Evolutionary conservation across 2,797 vertebrate genomes (phyloP).

Genomic region (Huso huso): DNA sequence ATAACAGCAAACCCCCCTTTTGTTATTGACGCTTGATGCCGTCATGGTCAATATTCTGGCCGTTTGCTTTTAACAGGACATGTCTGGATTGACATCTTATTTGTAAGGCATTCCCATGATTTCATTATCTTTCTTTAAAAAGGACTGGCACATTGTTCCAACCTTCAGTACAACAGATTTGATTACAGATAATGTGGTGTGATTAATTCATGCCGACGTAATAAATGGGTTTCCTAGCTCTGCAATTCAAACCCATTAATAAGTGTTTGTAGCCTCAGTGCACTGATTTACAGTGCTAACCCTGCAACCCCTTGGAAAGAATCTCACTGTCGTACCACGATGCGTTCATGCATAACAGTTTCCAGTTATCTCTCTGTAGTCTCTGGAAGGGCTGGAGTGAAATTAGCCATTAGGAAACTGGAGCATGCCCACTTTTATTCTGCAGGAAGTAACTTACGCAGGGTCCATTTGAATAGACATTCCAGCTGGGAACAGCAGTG

Average conservation of each 20-base stretch:
- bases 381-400: not conserved
- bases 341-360: not conserved
- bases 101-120: too few species aligned
- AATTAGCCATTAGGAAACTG: not conserved
- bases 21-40: too few species aligned
- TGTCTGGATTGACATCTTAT: too few species aligned
- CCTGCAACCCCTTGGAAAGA: conserved; percentile 5
- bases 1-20: too few species aligned
- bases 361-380: not conserved
- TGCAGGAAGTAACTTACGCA: not conserved
- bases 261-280: conserved; percentile 5
- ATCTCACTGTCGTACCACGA: not conserved
- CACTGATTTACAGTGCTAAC: conserved; percentile 7
- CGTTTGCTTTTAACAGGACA: too few species aligned
- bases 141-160: too few species aligned
- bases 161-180: too few species aligned
- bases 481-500: not conserved
- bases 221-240: conserved; percentile 9
- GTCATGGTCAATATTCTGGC: too few species aligned
- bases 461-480: not conserved
- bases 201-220: conserved; percentile 18
- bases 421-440: not conserved
- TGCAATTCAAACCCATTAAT: conserved; percentile 16
- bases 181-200: too few species aligned
- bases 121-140: too few species aligned